A percentile compares a stretch with the other conserved stretches of the same genome.
Conservation (phyloP, 2,888 invertebrate genomes). For the Mimas tiliae region DNA sequence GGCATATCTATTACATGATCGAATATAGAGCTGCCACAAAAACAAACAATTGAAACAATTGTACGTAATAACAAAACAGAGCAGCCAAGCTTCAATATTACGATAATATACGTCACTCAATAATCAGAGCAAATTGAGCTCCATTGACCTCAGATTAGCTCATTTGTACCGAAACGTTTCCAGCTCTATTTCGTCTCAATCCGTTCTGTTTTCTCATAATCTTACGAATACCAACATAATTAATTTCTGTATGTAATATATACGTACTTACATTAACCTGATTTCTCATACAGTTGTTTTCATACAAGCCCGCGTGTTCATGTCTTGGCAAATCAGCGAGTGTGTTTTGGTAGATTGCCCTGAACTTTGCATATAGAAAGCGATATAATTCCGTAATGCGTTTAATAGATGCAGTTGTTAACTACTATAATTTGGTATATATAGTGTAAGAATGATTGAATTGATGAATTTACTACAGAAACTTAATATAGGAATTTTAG, state of each 20-base stretch:
- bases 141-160: slow-evolving; percentile 8
- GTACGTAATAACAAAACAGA: background rate
- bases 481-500: no score
- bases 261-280: slow-evolving; percentile 28
- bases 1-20: no score
- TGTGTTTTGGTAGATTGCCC: slow-evolving; percentile 70
- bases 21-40: background rate
- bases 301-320: slow-evolving; percentile 21
- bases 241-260: background rate
- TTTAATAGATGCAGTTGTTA: slow-evolving; percentile 13
- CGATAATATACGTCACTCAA: slow-evolving; percentile 5
- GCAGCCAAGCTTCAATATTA: slow-evolving; percentile 6
- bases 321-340: slow-evolving; percentile 67
- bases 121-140: slow-evolving; percentile 22
- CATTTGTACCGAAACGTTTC: background rate
- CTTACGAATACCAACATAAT: background rate
- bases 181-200: background rate
- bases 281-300: slow-evolving; percentile 38
- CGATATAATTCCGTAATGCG: slow-evolving; percentile 10
- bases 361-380: slow-evolving; percentile 50
- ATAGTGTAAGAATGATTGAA: background rate
- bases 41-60: slow-evolving; percentile 19
- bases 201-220: background rate
- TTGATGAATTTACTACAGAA: background rate
- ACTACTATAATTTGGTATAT: background rate